Evolutionary conservation across 2,797 vertebrate genomes (phyloP).

Genomic region (Podarcis siculus): DNA sequence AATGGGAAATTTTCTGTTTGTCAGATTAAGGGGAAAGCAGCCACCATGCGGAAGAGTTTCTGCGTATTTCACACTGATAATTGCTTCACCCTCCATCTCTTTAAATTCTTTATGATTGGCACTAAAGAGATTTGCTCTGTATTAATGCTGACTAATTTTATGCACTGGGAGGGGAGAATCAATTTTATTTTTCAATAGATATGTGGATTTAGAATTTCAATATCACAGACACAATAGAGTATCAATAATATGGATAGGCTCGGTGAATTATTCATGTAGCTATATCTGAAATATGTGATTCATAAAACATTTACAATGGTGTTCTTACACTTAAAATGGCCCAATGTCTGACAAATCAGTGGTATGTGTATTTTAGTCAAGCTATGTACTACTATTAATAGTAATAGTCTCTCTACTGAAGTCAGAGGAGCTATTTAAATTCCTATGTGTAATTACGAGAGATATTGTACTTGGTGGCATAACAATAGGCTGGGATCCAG

Average conservation of each 20-base stretch:
- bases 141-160: neutral
- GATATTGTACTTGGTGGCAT: neutral
- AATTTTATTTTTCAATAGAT: neutral
- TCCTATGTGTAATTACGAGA: neutral
- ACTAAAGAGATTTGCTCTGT: neutral
- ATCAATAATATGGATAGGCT: neutral
- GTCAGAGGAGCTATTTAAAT: neutral
- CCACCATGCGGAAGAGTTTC: neutral
- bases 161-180: neutral
- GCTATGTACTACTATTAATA: neutral
- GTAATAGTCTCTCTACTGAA: neutral
- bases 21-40: neutral
- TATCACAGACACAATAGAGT: conserved; percentile 10
- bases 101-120: conserved; percentile 2
- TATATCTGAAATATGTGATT: conserved; percentile 1
- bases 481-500: neutral
- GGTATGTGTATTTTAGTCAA: neutral
- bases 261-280: neutral
- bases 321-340: neutral
- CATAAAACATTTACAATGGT: conserved; percentile 4
- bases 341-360: neutral
- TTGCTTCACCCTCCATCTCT: neutral
- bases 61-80: conserved; percentile 14
- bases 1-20: neutral
- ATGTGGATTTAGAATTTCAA: neutral